Percentiles rank a stretch among this genome's conserved stretches.
Evolutionary conservation across 2,113 vertebrate genomes (phyloP).

Genomic region (Nesospiza acunhae): DNA sequence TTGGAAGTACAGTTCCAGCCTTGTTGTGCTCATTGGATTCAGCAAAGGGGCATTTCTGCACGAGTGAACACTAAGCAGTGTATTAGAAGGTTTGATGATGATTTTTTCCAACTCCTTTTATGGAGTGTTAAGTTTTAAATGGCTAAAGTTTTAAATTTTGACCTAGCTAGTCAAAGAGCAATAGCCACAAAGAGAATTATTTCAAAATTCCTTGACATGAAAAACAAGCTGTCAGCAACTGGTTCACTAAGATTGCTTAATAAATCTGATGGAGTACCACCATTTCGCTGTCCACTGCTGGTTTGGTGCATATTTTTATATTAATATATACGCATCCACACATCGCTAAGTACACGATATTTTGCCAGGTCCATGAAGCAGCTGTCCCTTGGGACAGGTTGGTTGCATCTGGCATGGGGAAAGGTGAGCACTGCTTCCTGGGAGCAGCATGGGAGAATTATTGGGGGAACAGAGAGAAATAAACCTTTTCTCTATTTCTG

Average conservation of each 20-base stretch:
- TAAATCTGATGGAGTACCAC: not conserved
- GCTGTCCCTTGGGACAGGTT: too few species aligned
- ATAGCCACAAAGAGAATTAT: not conserved
- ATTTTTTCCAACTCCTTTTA: not conserved
- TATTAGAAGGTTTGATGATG: not conserved
- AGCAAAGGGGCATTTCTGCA: not conserved
- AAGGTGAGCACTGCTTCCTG: not conserved
- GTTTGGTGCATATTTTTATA: not conserved
- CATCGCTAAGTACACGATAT: not conserved
- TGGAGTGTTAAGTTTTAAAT: not conserved
- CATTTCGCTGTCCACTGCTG: not conserved
- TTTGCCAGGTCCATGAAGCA: accelerated
- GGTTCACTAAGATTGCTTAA: not conserved
- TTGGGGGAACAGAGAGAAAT: not conserved
- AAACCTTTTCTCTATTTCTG: not conserved
- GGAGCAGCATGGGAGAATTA: not conserved
- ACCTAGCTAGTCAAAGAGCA: not conserved
- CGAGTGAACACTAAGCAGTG: not conserved
- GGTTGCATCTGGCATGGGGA: not conserved
- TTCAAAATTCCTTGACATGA: not conserved
- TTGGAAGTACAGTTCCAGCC: not conserved
- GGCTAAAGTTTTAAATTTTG: not conserved
- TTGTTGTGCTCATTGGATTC: not conserved
- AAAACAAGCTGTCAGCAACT: not conserved
- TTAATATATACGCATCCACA: not conserved